Conservation (phyloP, 2,797 vertebrate genomes). For the Toxotes lorentzi region DNA sequence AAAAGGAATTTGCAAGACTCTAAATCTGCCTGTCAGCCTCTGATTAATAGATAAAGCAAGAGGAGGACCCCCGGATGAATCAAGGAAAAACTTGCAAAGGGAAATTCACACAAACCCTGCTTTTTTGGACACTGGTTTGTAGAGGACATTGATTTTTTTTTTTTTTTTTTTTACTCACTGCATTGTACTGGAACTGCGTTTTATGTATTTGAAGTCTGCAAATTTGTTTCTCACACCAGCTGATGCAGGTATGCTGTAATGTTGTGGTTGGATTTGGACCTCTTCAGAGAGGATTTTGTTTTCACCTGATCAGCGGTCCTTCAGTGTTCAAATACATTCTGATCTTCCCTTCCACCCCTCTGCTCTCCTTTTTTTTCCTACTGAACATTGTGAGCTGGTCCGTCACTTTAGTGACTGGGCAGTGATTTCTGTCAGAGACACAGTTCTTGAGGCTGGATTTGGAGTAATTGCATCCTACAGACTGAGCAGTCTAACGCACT, state of each 20-base stretch:
- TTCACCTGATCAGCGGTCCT: constrained; percentile 62
- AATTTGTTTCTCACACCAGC: constrained; percentile 29
- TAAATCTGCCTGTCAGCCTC: constrained; percentile 58
- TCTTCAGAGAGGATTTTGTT: constrained; percentile 55
- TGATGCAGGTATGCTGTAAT: constrained; percentile 45
- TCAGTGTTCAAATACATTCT: constrained; percentile 38
- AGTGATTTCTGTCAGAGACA: constrained; percentile 53
- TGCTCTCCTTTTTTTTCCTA: not conserved
- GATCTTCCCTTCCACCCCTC: constrained; percentile 14
- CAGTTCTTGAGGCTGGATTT: constrained; percentile 29
- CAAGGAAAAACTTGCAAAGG: constrained; percentile 42
- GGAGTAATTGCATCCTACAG: constrained; percentile 22
- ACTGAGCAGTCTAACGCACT: constrained; percentile 30
- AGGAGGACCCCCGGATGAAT: constrained; percentile 51
- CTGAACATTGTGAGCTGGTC: constrained; percentile 44
- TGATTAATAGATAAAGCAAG: constrained; percentile 55
- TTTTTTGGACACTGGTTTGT: constrained; percentile 25
- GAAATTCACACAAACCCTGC: constrained; percentile 2
- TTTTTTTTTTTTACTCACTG: not conserved
- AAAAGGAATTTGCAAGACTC: constrained; percentile 70
- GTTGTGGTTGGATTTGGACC: constrained; percentile 53
- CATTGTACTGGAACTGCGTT: constrained; percentile 36
- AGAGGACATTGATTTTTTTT: constrained; percentile 21
- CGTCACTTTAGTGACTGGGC: constrained; percentile 28
- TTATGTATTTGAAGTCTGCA: constrained; percentile 31